phyloP scores from a whole-genome alignment of 2,797 vertebrate genomes.

The Sebastes hubbsi region DNA sequence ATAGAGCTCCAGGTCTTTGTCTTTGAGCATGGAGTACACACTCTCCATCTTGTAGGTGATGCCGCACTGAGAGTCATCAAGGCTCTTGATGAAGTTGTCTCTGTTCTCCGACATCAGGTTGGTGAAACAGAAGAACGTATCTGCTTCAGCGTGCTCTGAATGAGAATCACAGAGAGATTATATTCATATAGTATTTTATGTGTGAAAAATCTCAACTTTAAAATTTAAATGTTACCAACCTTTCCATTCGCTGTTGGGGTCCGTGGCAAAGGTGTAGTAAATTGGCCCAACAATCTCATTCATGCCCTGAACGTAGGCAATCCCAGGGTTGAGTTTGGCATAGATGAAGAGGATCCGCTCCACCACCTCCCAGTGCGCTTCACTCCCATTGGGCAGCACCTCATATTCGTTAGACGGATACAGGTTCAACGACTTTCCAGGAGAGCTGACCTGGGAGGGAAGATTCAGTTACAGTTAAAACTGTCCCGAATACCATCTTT shows the following conservation, averaged over 20 bases:
- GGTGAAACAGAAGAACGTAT: conserved; percentile 99
- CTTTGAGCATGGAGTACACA: conserved; percentile 94
- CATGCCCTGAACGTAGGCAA: conserved; percentile 99
- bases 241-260: conserved; percentile 94
- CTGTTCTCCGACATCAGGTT: conserved; percentile 98
- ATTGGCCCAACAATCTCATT: conserved; percentile 98
- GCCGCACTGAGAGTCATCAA: conserved; percentile 97
- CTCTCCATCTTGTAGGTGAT: conserved; percentile 99
- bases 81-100: conserved; percentile 99
- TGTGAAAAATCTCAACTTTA: neutral
- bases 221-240: conserved; percentile 70
- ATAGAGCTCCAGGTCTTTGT: conserved; percentile 93
- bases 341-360: conserved; percentile 98
- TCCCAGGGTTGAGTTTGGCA: conserved; percentile 97
- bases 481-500: too few species aligned
- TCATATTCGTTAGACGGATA: conserved; percentile 90
- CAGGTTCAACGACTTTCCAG: conserved; percentile 84
- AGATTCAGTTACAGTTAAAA: neutral
- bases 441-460: conserved; percentile 90
- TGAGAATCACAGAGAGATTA: neutral
- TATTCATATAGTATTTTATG: too few species aligned
- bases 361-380: conserved; percentile 99
- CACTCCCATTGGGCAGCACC: conserved; percentile 90
- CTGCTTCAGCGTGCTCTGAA: conserved; percentile 95
- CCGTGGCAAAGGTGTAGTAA: conserved; percentile 97